Base-by-base conservation (phyloP, 2,888 invertebrate genomes). In the Meghimatium bilineatum region DNA sequence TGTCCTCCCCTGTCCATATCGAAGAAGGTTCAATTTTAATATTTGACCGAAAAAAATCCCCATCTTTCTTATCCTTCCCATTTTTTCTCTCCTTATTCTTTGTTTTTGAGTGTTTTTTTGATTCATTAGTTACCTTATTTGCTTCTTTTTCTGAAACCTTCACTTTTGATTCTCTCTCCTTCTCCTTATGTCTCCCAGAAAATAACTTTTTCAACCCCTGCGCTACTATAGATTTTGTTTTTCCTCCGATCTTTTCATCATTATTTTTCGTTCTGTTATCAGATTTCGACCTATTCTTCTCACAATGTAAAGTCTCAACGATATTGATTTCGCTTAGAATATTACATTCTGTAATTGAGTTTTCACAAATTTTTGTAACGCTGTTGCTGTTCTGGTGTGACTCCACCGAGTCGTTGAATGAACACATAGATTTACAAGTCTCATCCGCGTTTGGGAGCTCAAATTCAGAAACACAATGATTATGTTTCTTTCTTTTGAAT, bases 381-480 rank as follows among this genome's bases (percentile, higher is more conserved):
- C 10, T 67, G 75, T 29, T 84, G 20, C 44, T 77, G 26, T 77
- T 44, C n/a, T 71, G 80, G 20, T 52, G 74, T 14, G 75, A 14
- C 23, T 67, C 63, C 32, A 78, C 2, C 20, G 84, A 80, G 34
- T 81, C 83, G 52, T 82, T 77, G 36, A 85, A 77, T 6, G 87
- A 87, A 52, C 74, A 72, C 71, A 80, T 80, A 20, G 90, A 89
- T n/a, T 80, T 60, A 29, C 89, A 90, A 0, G 91, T 91, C 79
- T 92, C 91, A 76, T 92, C 91, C 3, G 92, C 92, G 86, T 92
- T 90, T n/a, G 92, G 92, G 14, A 91, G 85, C 66, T 89, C 88
- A 26, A 88, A 87, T 14, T 85, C 82, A 17, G 85, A 81, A 20
- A 66, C 71, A 29, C 74, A 44, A 26, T 38, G 20, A 63, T 79